phyloP scores from a whole-genome alignment of 2,888 invertebrate genomes.

The Epinotia demarniana region DNA sequence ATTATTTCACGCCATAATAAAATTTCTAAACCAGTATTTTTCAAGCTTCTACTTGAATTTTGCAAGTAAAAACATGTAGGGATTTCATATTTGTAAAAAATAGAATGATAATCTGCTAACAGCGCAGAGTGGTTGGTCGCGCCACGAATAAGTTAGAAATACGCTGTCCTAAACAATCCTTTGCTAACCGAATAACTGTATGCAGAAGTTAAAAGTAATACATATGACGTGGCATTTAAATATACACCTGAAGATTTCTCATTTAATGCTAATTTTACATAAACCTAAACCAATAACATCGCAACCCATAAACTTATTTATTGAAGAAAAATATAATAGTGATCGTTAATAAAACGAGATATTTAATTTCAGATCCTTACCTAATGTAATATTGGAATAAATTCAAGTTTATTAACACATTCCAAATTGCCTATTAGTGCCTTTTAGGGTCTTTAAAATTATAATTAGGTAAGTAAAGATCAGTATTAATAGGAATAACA shows the following conservation, averaged over 20 bases:
- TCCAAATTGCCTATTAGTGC: not conserved
- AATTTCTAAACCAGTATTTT: too few relatives aligned
- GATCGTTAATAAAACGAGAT: not conserved
- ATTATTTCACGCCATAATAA: too few relatives aligned
- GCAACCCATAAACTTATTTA: not conserved
- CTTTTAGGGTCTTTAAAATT: not conserved
- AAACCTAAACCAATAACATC: conserved; percentile 1
- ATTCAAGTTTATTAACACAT: conserved; percentile 11
- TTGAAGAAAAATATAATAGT: not conserved
- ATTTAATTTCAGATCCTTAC: not conserved
- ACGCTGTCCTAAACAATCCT: too few relatives aligned
- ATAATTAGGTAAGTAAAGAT: conserved; percentile 3
- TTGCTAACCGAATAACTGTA: too few relatives aligned
- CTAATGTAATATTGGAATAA: conserved; percentile 5
- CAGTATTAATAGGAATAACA: not conserved
- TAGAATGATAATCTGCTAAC: too few relatives aligned
- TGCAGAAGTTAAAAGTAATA: not conserved
- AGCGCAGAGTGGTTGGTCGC: too few relatives aligned
- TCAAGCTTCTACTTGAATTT: too few relatives aligned
- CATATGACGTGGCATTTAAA: not conserved
- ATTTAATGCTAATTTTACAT: not conserved
- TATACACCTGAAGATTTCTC: not conserved
- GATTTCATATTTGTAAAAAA: too few relatives aligned
- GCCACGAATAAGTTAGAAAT: too few relatives aligned
- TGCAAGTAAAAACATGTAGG: too few relatives aligned